Evolutionary conservation across 1,140 invertebrate species (phyloP).

Genomic region (Leptopilina boulardi): DNA sequence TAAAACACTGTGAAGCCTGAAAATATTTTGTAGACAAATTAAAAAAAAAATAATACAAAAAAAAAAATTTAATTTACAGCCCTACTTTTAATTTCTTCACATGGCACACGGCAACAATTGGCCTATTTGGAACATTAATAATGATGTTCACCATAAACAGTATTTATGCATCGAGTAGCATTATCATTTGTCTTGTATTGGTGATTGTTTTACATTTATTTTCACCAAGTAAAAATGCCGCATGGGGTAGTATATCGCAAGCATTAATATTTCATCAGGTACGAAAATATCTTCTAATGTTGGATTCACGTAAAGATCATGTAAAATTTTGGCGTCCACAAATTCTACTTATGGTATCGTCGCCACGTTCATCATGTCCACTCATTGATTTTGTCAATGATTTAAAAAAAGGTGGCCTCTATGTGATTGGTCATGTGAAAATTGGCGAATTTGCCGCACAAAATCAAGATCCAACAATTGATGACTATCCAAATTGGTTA

Average conservation of each 20-base stretch:
- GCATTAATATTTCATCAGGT: conserved; percentile 99
- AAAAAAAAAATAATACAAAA: conserved; percentile 41
- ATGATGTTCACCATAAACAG: conserved; percentile 98
- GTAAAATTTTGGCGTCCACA: conserved; percentile 99
- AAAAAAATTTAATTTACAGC: conserved; percentile 80
- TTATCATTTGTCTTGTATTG: conserved; percentile 90
- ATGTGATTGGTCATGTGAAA: conserved; percentile 95
- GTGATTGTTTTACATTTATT: conserved; percentile 94
- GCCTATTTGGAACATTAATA: conserved; percentile 89
- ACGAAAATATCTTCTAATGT: conserved; percentile 95
- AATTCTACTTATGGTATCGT: conserved; percentile 94
- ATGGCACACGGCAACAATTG: conserved; percentile 93
- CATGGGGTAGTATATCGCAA: conserved; percentile 98
- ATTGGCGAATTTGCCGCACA: conserved; percentile 79
- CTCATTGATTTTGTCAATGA: conserved; percentile 99
- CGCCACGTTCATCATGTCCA: conserved; percentile 92
- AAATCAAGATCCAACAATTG: conserved; percentile 82
- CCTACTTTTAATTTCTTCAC: conserved; percentile 98
- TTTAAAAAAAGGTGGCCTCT: conserved; percentile 98
- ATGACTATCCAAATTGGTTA: conserved; percentile 91
- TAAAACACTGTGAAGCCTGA: no score
- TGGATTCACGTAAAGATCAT: conserved; percentile 97
- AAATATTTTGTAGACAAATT: no score
- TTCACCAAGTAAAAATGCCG: conserved; percentile 87
- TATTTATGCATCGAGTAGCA: conserved; percentile 91